Percentiles rank a stretch among this genome's conserved stretches.
These are phyloP conservation scores for Hestina assimilis DNA, from an alignment of 1,140 invertebrate species.

Conservation along the genomic window DNA sequence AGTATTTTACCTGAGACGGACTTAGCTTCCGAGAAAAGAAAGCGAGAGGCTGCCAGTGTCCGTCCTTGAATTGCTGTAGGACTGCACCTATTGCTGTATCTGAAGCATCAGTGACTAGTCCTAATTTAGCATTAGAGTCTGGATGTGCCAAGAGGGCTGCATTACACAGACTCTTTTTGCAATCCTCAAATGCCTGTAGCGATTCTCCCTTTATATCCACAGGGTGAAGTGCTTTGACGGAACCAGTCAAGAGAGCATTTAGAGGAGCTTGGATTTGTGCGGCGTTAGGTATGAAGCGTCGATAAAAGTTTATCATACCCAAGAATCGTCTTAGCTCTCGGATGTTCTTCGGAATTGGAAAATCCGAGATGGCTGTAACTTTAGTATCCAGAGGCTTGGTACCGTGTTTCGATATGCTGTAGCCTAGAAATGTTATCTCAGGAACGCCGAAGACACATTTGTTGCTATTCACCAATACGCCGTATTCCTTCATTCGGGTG, in stretches of 20 bases:
- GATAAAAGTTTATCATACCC: slow-evolving; percentile 5
- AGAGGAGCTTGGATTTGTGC: neutral
- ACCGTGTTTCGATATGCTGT: neutral
- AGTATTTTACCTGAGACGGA: neutral
- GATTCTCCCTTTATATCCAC: neutral
- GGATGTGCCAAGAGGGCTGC: slow-evolving; percentile 1
- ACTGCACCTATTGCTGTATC: neutral
- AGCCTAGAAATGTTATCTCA: neutral
- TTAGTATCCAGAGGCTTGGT: neutral
- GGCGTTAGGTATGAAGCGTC: neutral
- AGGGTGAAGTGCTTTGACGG: neutral
- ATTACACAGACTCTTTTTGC: neutral
- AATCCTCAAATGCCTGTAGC: neutral
- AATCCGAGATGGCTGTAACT: neutral
- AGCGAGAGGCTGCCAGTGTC: neutral
- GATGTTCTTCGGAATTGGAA: neutral
- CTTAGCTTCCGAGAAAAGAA: neutral
- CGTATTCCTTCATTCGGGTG: too few species aligned
- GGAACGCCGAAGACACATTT: too few species aligned
- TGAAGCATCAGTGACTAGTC: slow-evolving; percentile 3
- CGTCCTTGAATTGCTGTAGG: neutral
- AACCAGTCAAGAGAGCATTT: neutral
- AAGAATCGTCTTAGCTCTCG: slow-evolving; percentile 1
- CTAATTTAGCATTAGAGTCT: neutral
- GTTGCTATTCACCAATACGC: too few species aligned